These are phyloP conservation scores for Cebidichthys violaceus DNA, from an alignment of 2,113 vertebrate genomes.

Conservation along the genomic window DNA sequence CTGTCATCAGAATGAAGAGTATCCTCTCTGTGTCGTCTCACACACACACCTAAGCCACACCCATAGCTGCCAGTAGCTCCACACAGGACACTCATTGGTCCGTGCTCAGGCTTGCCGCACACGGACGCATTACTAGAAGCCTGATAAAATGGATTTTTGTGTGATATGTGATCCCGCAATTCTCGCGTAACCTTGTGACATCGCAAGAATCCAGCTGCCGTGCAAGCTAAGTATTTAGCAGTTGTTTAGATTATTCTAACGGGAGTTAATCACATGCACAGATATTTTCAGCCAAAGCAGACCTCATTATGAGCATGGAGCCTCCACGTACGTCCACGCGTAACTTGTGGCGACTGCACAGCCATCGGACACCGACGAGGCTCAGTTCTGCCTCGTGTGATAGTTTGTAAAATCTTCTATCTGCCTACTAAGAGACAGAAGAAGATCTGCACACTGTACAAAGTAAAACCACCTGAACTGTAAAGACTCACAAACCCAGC, in stretches of 20 bases:
- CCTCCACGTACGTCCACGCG: no score
- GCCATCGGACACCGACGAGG: no score
- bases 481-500: no score
- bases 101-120: neutral
- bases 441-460: neutral
- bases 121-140: neutral
- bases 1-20: no score
- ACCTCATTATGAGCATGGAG: no score
- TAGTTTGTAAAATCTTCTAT: neutral
- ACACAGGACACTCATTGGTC: neutral
- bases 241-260: neutral
- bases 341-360: no score
- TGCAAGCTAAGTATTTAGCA: neutral
- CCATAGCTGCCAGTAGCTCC: neutral
- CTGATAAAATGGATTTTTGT: neutral
- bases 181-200: neutral
- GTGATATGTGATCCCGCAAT: neutral
- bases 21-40: neutral
- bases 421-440: neutral
- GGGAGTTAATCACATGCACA: neutral
- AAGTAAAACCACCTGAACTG: slow-evolving; percentile 2
- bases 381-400: neutral
- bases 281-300: no score
- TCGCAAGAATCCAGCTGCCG: neutral
- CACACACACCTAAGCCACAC: neutral